Conservation (phyloP, 1,140 invertebrate genomes). For the Drosophila kurseongensis region DNA sequence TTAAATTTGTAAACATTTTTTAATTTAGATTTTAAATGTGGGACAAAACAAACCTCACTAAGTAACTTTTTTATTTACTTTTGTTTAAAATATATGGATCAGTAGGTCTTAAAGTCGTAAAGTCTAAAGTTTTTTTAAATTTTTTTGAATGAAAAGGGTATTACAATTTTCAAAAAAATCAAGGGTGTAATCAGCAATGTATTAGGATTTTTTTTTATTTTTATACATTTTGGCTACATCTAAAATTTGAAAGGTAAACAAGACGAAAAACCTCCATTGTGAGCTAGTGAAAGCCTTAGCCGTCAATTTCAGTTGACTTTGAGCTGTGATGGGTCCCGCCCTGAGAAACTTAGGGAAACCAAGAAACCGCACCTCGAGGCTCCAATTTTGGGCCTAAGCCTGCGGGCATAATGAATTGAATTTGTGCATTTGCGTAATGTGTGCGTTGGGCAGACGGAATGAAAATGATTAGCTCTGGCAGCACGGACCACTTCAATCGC, state of each 20-base stretch:
- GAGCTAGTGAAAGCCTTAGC: conserved; percentile 9
- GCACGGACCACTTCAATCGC: conserved; percentile 28
- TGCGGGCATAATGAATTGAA: conserved; percentile 60
- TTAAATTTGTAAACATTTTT: no score
- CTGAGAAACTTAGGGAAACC: not conserved
- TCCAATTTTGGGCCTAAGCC: not conserved
- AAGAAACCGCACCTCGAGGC: conserved; percentile 1
- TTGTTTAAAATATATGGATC: no score
- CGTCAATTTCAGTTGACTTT: conserved; percentile 3
- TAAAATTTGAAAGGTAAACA: not conserved
- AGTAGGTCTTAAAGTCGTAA: no score
- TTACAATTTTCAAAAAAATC: no score
- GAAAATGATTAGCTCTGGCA: conserved; percentile 49
- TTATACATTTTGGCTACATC: not conserved
- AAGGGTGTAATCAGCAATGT: no score
- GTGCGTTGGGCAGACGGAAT: conserved; percentile 29
- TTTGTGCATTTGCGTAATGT: conserved; percentile 73
- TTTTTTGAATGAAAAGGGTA: no score
- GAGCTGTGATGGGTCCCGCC: not conserved
- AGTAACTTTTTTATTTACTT: no score
- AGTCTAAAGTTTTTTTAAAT: no score
- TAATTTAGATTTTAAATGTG: no score
- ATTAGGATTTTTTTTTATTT: no score
- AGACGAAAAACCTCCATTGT: not conserved
- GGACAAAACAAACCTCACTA: no score